These are phyloP conservation scores for Cheilosia urbana DNA, from an alignment of 2,888 invertebrate species.

Conservation along the genomic window DNA sequence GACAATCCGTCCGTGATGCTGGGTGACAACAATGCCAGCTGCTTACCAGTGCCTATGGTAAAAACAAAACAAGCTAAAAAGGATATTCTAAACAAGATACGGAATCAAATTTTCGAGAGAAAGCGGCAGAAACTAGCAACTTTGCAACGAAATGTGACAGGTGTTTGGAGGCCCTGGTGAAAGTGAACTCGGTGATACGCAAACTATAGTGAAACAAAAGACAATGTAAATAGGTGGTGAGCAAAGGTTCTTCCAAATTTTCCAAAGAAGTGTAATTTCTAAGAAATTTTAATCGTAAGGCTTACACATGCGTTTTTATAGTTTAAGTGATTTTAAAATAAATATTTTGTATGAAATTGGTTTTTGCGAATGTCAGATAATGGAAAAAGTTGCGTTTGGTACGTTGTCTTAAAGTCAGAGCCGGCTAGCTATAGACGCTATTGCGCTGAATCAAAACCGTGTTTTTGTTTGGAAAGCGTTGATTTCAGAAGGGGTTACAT, in stretches of 20 bases:
- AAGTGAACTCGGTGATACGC: neutral
- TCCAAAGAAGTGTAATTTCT: constrained; percentile 71
- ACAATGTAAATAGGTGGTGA: constrained; percentile 59
- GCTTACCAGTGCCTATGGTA: neutral
- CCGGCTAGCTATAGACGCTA: too few species aligned
- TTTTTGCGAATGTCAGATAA: too few species aligned
- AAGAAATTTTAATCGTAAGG: constrained; percentile 56
- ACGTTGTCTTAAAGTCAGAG: too few species aligned
- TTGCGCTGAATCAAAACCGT: too few species aligned
- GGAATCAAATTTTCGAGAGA: constrained; percentile 82
- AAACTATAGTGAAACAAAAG: constrained; percentile 43
- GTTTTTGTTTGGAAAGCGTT: too few species aligned
- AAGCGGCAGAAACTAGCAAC: constrained; percentile 80
- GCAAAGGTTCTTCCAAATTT: constrained; percentile 71
- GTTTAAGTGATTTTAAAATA: constrained; percentile 36
- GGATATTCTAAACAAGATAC: constrained; percentile 81
- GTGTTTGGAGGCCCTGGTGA: constrained; percentile 82
- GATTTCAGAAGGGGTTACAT: too few species aligned
- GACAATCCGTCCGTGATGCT: constrained; percentile 24
- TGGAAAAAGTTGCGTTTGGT: too few species aligned
- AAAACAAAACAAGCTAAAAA: constrained; percentile 77
- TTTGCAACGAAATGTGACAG: constrained; percentile 77
- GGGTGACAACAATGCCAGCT: constrained; percentile 16
- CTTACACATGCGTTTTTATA: constrained; percentile 10
- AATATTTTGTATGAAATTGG: neutral